phyloP scores from a whole-genome alignment of 2,797 vertebrate species.

The Odontamblyopus lacepedii region DNA sequence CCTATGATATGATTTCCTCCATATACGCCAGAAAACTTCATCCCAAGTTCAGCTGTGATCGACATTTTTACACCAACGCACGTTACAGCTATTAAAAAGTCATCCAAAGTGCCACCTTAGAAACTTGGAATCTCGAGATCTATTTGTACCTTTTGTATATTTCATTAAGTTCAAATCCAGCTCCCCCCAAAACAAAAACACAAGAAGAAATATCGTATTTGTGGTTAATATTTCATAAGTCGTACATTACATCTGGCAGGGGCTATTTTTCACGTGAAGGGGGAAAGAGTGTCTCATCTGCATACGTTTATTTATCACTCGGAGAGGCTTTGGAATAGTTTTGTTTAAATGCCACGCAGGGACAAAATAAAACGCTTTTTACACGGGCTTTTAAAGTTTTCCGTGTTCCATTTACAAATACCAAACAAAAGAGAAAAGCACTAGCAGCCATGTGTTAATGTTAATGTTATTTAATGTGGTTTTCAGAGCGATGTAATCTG shows the following conservation, averaged over 20 bases:
- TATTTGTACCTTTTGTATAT: neutral
- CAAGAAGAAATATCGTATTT: too few relatives aligned
- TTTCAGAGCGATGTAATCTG: neutral
- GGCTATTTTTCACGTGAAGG: slow-evolving; percentile 24
- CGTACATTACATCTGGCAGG: slow-evolving; percentile 23
- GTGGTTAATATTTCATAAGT: neutral
- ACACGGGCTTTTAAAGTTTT: neutral
- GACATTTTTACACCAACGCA: neutral
- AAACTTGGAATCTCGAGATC: neutral
- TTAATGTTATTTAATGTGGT: neutral
- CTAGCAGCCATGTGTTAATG: neutral
- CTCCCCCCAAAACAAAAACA: neutral
- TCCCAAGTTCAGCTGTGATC: too few relatives aligned
- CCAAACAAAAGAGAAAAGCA: neutral
- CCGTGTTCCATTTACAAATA: neutral
- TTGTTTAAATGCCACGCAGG: slow-evolving; percentile 33
- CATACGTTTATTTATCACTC: slow-evolving; percentile 28
- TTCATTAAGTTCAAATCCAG: neutral
- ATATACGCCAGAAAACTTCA: too few relatives aligned
- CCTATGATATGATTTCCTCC: too few relatives aligned
- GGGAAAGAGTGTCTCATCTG: slow-evolving; percentile 17
- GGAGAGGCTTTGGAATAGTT: slow-evolving; percentile 1
- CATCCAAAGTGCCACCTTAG: neutral
- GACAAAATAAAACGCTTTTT: slow-evolving; percentile 7
- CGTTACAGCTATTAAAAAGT: neutral